These are phyloP conservation scores for Ophion costatus DNA, from an alignment of 2,888 invertebrate species.

Conservation along the genomic window DNA sequence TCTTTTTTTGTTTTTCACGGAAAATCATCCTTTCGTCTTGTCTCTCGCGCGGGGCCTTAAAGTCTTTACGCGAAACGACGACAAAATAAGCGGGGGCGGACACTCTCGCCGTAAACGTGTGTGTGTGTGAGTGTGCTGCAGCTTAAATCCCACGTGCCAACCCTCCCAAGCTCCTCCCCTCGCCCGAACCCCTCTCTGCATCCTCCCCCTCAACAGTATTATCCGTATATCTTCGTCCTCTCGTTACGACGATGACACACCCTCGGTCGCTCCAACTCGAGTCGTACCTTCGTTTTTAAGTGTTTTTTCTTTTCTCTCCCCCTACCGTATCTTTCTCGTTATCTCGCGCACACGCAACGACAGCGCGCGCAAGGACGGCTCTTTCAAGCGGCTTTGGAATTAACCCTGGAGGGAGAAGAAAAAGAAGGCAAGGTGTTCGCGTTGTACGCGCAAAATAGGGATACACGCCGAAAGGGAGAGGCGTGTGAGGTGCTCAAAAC, in stretches of 20 bases:
- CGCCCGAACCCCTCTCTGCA: not conserved
- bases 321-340: not conserved
- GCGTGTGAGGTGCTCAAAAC: slow-evolving; percentile 62
- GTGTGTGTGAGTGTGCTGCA: no score
- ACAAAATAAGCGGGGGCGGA: no score
- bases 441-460: slow-evolving; percentile 19
- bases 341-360: not conserved
- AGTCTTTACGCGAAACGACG: no score
- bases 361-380: no score
- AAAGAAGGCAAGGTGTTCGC: not conserved
- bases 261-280: slow-evolving; percentile 9
- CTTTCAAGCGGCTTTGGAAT: no score
- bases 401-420: not conserved
- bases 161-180: not conserved
- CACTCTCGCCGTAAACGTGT: no score
- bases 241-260: slow-evolving; percentile 57
- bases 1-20: no score
- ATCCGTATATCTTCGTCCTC: slow-evolving; percentile 67
- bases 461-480: slow-evolving; percentile 31
- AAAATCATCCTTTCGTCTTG: no score
- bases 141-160: not conserved
- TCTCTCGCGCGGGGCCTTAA: no score
- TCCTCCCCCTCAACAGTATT: slow-evolving; percentile 69
- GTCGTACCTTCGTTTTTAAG: not conserved
- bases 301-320: not conserved